A percentile compares a stretch with the other conserved stretches of the same genome.
phyloP scores from a whole-genome alignment of 1,140 invertebrate genomes.

The Stenopsyche tienmushanensis region DNA sequence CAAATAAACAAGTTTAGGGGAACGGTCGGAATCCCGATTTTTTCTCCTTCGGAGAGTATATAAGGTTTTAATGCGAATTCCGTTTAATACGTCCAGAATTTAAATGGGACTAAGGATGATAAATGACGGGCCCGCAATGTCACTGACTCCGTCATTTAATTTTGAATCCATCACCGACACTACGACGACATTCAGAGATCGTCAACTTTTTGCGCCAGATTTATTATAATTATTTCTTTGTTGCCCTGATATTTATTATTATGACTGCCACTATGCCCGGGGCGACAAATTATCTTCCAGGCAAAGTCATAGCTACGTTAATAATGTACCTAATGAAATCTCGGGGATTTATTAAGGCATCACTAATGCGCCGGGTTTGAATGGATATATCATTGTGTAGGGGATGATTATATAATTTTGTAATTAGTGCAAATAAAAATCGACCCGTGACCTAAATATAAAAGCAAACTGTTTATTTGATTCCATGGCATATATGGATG shows the following conservation, averaged over 20 bases:
- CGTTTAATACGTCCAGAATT: conserved; percentile 1
- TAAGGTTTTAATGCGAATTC: no score
- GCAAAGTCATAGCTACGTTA: background rate
- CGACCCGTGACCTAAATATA: no score
- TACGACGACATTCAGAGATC: background rate
- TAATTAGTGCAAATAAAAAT: no score
- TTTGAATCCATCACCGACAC: conserved; percentile 25
- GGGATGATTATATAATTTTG: no score
- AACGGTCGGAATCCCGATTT: no score
- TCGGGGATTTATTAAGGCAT: background rate
- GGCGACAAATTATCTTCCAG: conserved; percentile 3
- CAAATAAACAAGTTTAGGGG: no score
- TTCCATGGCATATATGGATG: no score
- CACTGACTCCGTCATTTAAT: conserved; percentile 30
- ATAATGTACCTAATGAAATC: background rate
- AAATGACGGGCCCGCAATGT: conserved; percentile 22
- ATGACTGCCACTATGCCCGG: background rate
- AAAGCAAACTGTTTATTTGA: no score
- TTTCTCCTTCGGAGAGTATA: no score
- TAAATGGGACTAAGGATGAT: conserved; percentile 29
- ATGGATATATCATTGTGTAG: no score
- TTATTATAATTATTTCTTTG: conserved; percentile 34
- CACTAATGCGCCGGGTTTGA: background rate
- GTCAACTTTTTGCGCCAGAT: conserved; percentile 21
- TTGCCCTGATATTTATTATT: conserved; percentile 4